Evolutionary conservation across 2,888 invertebrate genomes (phyloP).

Genomic region (Mimas tiliae): DNA sequence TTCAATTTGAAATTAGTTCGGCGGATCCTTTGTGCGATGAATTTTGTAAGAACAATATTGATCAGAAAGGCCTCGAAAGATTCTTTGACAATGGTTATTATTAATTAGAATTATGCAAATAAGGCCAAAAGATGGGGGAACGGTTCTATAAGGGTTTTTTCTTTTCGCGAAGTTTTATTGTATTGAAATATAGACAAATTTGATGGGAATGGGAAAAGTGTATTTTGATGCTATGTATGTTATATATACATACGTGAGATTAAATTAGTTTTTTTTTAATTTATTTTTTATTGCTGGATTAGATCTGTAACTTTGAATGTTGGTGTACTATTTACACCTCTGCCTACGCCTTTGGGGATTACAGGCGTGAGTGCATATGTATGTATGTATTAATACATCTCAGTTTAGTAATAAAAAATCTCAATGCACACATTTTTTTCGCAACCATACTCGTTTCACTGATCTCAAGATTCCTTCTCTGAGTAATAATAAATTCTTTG

Average conservation of each 20-base stretch:
- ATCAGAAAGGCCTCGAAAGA: constrained; percentile 49
- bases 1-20: constrained; percentile 45
- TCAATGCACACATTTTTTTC: neutral
- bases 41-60: constrained; percentile 60
- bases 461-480: constrained; percentile 31
- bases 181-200: neutral
- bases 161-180: constrained; percentile 34
- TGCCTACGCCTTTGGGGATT: too few relatives aligned
- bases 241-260: too few relatives aligned
- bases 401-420: neutral
- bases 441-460: constrained; percentile 10
- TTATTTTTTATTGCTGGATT: too few relatives aligned
- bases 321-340: too few relatives aligned
- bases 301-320: too few relatives aligned
- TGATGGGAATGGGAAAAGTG: neutral
- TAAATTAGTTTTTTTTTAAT: too few relatives aligned
- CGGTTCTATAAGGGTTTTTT: constrained; percentile 43
- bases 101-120: constrained; percentile 76
- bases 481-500: constrained; percentile 61
- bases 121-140: constrained; percentile 32
- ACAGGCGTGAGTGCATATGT: too few relatives aligned
- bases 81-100: constrained; percentile 60
- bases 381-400: too few relatives aligned
- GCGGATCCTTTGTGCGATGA: constrained; percentile 35
- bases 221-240: too few relatives aligned